phyloP scores from a whole-genome alignment of 2,888 invertebrate genomes.

The Cheilosia vulpina region DNA sequence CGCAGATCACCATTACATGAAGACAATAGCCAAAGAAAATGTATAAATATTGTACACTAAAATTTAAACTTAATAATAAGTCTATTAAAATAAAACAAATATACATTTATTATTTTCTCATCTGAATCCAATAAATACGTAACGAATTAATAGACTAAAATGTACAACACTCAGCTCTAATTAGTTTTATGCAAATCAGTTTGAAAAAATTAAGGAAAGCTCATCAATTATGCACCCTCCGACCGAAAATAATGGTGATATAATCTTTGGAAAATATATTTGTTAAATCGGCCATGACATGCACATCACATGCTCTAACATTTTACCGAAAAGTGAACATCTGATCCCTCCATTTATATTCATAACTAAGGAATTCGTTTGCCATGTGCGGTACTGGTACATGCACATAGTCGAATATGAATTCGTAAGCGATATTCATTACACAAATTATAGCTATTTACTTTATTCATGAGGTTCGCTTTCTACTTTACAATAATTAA shows the following conservation, averaged over 20 bases:
- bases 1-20: too few species aligned
- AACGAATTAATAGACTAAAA: slow-evolving; percentile 7
- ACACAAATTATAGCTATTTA: too few species aligned
- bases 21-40: too few species aligned
- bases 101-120: background rate
- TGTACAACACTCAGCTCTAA: slow-evolving; percentile 11
- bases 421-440: background rate
- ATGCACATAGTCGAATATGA: slow-evolving; percentile 1
- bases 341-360: slow-evolving; percentile 25
- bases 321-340: slow-evolving; percentile 22
- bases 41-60: too few species aligned
- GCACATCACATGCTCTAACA: slow-evolving; percentile 22
- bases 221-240: slow-evolving; percentile 44
- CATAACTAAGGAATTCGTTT: slow-evolving; percentile 34
- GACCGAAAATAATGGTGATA: slow-evolving; percentile 22
- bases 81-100: too few species aligned
- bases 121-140: slow-evolving; percentile 7
- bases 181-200: slow-evolving; percentile 32
- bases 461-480: too few species aligned
- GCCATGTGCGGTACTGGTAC: background rate
- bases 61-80: too few species aligned
- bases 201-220: slow-evolving; percentile 5
- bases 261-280: slow-evolving; percentile 35
- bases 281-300: slow-evolving; percentile 24
- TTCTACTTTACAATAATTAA: too few species aligned